These are phyloP conservation scores for Imbricaverruca yamaguchii DNA, from an alignment of 2,888 invertebrate genomes.

Conservation along the genomic window DNA sequence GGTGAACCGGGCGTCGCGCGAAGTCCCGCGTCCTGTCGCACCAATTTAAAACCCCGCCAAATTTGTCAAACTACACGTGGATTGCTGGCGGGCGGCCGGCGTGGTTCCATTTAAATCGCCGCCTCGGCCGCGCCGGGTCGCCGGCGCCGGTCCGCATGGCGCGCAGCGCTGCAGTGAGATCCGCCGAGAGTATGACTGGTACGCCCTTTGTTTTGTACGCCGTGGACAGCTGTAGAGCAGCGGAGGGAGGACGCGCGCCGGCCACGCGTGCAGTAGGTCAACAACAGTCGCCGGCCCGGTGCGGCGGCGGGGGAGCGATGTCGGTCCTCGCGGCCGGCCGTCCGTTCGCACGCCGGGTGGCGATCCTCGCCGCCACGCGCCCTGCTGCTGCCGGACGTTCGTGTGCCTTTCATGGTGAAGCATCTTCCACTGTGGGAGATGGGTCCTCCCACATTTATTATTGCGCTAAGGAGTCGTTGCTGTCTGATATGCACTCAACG, in stretches of 20 bases:
- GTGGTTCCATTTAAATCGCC: background rate
- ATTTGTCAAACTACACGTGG: background rate
- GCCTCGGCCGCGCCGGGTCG: background rate
- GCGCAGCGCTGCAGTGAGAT: background rate
- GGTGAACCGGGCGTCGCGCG: no score
- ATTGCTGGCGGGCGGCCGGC: background rate
- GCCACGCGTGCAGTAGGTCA: background rate
- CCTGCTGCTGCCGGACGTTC: no score
- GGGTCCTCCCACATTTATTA: no score
- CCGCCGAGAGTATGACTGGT: background rate
- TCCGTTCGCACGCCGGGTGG: no score
- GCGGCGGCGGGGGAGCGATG: background rate
- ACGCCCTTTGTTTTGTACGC: background rate
- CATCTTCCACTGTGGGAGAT: no score
- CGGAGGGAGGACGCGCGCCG: background rate
- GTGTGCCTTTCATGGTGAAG: no score
- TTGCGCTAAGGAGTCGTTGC: no score
- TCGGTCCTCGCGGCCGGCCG: no score
- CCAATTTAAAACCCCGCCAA: slow-evolving; percentile 9
- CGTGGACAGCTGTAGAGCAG: background rate
- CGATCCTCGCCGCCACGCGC: no score
- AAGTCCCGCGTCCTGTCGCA: background rate
- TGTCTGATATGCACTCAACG: no score
- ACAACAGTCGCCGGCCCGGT: background rate
- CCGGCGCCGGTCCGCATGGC: background rate